phyloP scores from a whole-genome alignment of 2,797 vertebrate genomes.

The Chanos chanos region DNA sequence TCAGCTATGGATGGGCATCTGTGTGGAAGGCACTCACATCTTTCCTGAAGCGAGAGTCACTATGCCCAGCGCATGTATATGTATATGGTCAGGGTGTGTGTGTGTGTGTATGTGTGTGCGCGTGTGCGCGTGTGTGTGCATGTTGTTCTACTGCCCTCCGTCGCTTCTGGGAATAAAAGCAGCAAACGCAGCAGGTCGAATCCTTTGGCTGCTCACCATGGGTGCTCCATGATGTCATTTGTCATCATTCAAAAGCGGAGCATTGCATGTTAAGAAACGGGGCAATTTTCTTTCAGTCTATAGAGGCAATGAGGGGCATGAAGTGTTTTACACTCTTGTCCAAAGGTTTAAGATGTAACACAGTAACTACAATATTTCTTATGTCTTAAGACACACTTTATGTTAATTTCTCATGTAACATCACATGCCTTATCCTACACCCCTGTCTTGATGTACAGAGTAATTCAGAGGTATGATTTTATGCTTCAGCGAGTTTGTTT shows the following conservation, averaged over 20 bases:
- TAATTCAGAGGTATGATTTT: background rate
- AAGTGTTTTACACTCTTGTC: background rate
- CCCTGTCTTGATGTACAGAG: background rate
- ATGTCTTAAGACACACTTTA: too few relatives aligned
- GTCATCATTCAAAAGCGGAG: slow-evolving; percentile 26
- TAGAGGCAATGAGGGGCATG: background rate
- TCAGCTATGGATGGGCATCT: background rate
- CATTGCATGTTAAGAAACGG: background rate
- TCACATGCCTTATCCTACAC: background rate
- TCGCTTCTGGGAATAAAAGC: slow-evolving; percentile 13
- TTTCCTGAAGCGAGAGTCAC: slow-evolving; percentile 10
- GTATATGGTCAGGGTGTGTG: too few relatives aligned
- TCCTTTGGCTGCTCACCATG: slow-evolving; percentile 13
- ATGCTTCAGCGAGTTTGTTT: background rate
- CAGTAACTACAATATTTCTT: too few relatives aligned
- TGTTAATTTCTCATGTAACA: background rate
- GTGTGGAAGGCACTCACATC: background rate
- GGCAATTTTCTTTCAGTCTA: background rate
- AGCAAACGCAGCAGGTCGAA: slow-evolving; percentile 20
- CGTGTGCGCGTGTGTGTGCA: background rate
- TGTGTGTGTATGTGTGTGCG: slow-evolving; percentile 20
- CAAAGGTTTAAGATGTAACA: background rate
- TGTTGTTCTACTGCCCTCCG: background rate
- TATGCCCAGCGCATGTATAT: slow-evolving; percentile 9
- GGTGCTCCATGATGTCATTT: slow-evolving; percentile 22